These are phyloP conservation scores for Netelia fuscicornis DNA, from an alignment of 2,888 invertebrate species.

Conservation along the genomic window DNA sequence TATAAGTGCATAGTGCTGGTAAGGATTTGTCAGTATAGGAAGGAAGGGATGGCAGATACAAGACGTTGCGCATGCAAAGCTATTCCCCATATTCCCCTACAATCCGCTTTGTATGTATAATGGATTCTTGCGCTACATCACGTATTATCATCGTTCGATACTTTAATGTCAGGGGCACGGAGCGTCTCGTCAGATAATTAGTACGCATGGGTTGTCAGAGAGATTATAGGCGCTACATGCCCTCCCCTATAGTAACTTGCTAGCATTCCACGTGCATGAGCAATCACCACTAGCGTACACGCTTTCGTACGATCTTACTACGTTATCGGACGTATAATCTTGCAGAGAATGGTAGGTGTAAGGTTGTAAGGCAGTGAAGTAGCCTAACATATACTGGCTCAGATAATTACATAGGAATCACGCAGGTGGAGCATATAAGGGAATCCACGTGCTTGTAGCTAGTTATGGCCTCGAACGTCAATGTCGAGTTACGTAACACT, in stretches of 20 bases:
- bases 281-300: background rate
- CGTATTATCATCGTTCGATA: constrained; percentile 11
- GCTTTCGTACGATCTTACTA: background rate
- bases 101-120: background rate
- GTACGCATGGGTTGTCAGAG: constrained; percentile 49
- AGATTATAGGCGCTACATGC: constrained; percentile 34
- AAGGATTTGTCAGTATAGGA: background rate
- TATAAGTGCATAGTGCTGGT: background rate
- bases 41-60: background rate
- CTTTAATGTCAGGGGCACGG: constrained; percentile 65
- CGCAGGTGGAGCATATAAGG: too few species aligned
- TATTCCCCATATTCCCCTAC: too few species aligned
- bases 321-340: background rate
- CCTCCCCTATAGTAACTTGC: constrained; percentile 38
- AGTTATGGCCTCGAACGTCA: constrained; percentile 2
- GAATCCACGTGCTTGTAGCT: too few species aligned
- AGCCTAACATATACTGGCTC: background rate
- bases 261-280: constrained; percentile 15
- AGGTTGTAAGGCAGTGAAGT: background rate
- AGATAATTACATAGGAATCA: background rate
- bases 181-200: constrained; percentile 63
- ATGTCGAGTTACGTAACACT: constrained; percentile 11
- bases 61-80: background rate
- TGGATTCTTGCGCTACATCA: constrained; percentile 10
- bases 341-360: background rate